Evolutionary conservation across 2,797 vertebrate genomes (phyloP), one percentile per base, ranked within the genome.

Genomic region (Tiaroga cobitis): DNA sequence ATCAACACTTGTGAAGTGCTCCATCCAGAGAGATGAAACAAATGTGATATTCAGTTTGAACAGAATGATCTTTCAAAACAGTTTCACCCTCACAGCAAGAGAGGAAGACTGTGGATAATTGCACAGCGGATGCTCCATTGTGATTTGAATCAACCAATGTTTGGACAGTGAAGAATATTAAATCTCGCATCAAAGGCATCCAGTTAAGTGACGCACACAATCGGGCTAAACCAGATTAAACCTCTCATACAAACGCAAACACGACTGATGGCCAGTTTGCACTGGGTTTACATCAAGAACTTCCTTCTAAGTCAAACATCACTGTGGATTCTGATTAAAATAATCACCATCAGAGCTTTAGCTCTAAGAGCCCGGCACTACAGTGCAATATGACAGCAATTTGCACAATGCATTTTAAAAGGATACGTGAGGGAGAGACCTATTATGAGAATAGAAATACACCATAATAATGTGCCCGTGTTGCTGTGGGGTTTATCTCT

Each of bases 401-500:
- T 79, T 82, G 88, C 88, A 88, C 82, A 88, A 85, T 29, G 90
- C 84, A 88, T 87, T 92, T 92, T 89, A 88, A 72, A 78, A 67
- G 77, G 68, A 86, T 88, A 90, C 84, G 80, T 88, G 87, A 85
- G 85, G 86, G 77, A 89, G 81, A 69, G 69, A 73, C 19, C 86
- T 85, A 90, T 88, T 87, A 86, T 70, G 37, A 86, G 85, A 86
- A 91, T 90, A 72, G 85, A 89, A 91, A 81, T 78, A 56, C 81
- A 87, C 63, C 61, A 46, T 75, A 92, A 92, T 92, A 93, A 94
- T 92, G 87, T 90, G 90, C 89, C 92, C 92, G 89, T 89, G 85
- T 92, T 61, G 91, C 91, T 90, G 90, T 43, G 19, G 89, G 93
- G 84, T 87, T 85, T 88, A 51, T 79, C 81, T 75, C 91, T 93